These are phyloP conservation scores for Andrena dorsata DNA, from an alignment of 2,888 invertebrate species.

Conservation along the genomic window DNA sequence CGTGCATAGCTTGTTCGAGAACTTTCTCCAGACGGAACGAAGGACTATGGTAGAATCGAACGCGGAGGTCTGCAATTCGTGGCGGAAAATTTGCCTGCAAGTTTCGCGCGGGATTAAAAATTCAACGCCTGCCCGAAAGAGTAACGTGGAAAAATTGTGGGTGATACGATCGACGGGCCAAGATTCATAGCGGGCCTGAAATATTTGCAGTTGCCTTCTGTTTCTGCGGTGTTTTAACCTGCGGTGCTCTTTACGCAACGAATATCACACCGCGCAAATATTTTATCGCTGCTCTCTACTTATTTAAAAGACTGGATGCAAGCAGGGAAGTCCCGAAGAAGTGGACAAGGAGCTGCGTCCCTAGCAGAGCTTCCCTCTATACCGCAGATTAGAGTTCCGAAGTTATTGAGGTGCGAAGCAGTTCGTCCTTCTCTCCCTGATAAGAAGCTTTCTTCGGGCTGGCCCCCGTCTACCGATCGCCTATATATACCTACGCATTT, in stretches of 20 bases:
- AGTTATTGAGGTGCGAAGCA: slow-evolving; percentile 73
- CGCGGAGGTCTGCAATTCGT: slow-evolving; percentile 10
- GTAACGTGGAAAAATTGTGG: background rate
- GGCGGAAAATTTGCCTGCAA: slow-evolving; percentile 9
- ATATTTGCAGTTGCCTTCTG: background rate
- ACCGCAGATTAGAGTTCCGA: slow-evolving; percentile 71
- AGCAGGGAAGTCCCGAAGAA: slow-evolving; percentile 45
- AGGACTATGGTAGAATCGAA: slow-evolving; percentile 49
- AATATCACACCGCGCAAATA: background rate
- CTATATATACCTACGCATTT: slow-evolving; percentile 1
- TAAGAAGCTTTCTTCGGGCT: slow-evolving; percentile 67
- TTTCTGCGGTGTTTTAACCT: background rate
- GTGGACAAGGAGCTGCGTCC: slow-evolving; percentile 7
- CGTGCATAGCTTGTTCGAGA: background rate
- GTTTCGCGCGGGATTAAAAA: slow-evolving; percentile 22
- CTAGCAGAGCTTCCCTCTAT: slow-evolving; percentile 2
- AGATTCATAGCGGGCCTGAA: background rate
- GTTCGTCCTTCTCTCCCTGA: slow-evolving; percentile 64
- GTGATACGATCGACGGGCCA: background rate
- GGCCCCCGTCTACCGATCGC: slow-evolving; percentile 42
- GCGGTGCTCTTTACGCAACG: background rate
- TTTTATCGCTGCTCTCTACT: slow-evolving; percentile 10
- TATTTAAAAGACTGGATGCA: slow-evolving; percentile 49
- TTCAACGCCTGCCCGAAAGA: slow-evolving; percentile 1
- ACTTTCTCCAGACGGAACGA: slow-evolving; percentile 20